These are phyloP conservation scores for Tribolium madens DNA, from an alignment of 1,140 invertebrate genomes.

Conservation along the genomic window DNA sequence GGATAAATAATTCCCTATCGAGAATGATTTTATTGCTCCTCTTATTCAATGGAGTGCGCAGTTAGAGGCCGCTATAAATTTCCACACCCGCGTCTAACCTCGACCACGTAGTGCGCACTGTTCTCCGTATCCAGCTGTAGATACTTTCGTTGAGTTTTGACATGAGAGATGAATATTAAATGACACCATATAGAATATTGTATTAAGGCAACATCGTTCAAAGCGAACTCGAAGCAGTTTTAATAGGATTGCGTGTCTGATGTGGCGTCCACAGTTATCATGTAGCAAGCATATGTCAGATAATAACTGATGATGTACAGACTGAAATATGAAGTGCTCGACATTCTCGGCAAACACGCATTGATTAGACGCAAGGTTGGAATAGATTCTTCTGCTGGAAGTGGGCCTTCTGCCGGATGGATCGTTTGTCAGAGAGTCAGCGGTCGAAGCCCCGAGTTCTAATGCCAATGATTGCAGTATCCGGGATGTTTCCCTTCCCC, in stretches of 20 bases:
- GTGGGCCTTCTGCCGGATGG: slow-evolving; percentile 49
- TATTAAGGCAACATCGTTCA: slow-evolving; percentile 42
- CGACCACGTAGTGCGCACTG: neutral
- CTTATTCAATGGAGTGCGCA: neutral
- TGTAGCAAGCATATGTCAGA: slow-evolving; percentile 35
- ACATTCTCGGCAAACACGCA: neutral
- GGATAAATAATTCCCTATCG: too few relatives aligned
- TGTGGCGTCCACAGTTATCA: slow-evolving; percentile 39
- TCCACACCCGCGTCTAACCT: neutral
- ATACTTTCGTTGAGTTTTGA: neutral
- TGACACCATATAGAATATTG: slow-evolving; percentile 43
- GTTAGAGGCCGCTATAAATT: neutral
- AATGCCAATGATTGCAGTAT: slow-evolving; percentile 56
- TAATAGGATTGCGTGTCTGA: slow-evolving; percentile 45
- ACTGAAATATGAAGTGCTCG: slow-evolving; percentile 26
- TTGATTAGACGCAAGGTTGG: neutral
- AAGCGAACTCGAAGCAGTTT: slow-evolving; percentile 36
- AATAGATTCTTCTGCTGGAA: too few relatives aligned
- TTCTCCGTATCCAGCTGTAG: neutral
- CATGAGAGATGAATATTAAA: slow-evolving; percentile 40
- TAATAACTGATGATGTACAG: slow-evolving; percentile 42
- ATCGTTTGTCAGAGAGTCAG: slow-evolving; percentile 51
- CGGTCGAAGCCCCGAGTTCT: slow-evolving; percentile 52
- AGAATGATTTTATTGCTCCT: neutral
- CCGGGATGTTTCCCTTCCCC: slow-evolving; percentile 54